Base-by-base conservation (phyloP, 2,797 vertebrate species). In the Poeciliopsis gracilis region DNA sequence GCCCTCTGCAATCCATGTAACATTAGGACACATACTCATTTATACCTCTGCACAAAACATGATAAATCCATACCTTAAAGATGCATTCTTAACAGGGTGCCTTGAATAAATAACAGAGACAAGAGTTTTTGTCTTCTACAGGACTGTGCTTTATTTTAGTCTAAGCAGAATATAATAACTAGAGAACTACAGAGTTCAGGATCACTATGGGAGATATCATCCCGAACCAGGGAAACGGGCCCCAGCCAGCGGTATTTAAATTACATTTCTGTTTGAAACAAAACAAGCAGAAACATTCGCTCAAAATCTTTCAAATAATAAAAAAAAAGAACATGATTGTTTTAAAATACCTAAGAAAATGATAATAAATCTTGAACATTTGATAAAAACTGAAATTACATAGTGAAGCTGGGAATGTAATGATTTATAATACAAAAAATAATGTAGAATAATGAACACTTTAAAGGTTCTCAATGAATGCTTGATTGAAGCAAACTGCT, bases 61-160 rank as follows among this genome's bases (percentile, higher is more conserved):
- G 57, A 81, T 74, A 43, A 74, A 88, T 83, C 75, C 84, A 82
- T 75, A 90, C 86, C 84, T 85, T 84, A 72, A 81, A 81, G 69
- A 78, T 77, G 84, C 81, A 85, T 88, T 86, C 11, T 80, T 80
- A 86, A 84, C 49, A 73, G 73, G 69, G 69, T 75, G 38, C 73
- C 45, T 53, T 80, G 76, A 82, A 88, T 33, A 86, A 86, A 92
- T 87, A 86, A 93, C 88, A 92, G 91, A 77, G 91, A 93, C 87
- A 72, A 66, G 84, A 91, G 87, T 73, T 89, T 82, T 86, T 83
- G 83, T 94, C 88, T 95, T 96, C 95, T 96, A 96, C 95, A 95
- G 94, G 95, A 96, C 94, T 96, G 96, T 96, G 95, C 95, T 96
- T 96, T 96, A 96, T 96, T 96, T 96, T 95, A 96, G 94, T 95